A percentile compares a stretch with the other conserved stretches of the same genome.
phyloP scores from a whole-genome alignment of 1,140 invertebrate genomes.

The Paralvinella palmiformis region DNA sequence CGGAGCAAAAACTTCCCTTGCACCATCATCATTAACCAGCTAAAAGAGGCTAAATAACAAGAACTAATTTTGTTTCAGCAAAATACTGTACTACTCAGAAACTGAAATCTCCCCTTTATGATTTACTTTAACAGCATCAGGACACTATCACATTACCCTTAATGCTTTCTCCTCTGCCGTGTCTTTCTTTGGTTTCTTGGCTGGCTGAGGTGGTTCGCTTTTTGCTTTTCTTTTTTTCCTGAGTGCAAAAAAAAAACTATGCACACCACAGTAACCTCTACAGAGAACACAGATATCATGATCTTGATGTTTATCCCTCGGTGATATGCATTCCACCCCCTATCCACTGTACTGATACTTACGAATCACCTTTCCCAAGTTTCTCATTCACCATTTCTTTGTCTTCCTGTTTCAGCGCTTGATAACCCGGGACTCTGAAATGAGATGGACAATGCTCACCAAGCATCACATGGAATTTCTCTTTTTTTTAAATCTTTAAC shows the following conservation, averaged over 20 bases:
- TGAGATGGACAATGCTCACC: neutral
- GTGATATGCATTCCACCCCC: neutral
- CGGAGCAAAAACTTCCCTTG: too few species aligned
- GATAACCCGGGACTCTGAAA: conserved; percentile 65
- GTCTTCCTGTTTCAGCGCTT: conserved; percentile 67
- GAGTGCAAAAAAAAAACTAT: neutral
- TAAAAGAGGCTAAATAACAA: too few species aligned
- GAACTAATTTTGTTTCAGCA: too few species aligned
- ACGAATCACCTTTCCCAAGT: conserved; percentile 57
- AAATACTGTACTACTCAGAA: too few species aligned
- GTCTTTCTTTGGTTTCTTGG: conserved; percentile 45
- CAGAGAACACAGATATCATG: neutral
- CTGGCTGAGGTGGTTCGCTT: too few species aligned
- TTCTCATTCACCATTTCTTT: conserved; percentile 62
- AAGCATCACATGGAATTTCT: too few species aligned
- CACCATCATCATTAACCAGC: too few species aligned
- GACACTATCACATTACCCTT: conserved; percentile 25
- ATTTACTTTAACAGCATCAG: too few species aligned
- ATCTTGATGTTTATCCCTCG: neutral
- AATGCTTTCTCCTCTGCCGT: conserved; percentile 43
- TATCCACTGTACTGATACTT: neutral
- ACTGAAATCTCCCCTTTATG: too few species aligned
- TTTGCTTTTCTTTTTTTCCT: conserved; percentile 39
- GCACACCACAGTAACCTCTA: neutral
- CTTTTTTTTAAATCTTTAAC: too few species aligned